Evolutionary conservation across 2,888 invertebrate genomes (phyloP), one percentile per base, ranked within the genome.

Genomic region (Noctua janthe): DNA sequence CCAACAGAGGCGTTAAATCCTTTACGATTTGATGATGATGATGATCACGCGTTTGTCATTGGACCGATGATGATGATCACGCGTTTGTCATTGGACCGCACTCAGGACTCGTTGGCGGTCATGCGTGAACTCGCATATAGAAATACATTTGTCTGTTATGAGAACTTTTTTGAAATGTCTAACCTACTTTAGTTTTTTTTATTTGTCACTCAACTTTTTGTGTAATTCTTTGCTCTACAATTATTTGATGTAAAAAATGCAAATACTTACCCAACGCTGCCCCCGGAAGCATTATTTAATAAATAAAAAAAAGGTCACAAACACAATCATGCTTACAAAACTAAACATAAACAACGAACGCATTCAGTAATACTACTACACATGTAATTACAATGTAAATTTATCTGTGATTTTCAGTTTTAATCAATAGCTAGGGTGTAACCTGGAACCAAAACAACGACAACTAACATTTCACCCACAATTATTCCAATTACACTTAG

Each of bases 1-100:
- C 96, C 94, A 97, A 97, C 95, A 92, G 95, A 97, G 96, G 97
- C 97, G 97, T 97, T 97, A 97, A 97, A 97, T 97, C 97, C 97
- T 96, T 97, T 95, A 96, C 96, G 96, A 97, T 96, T 96, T 95
- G 94, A 95, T 95, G 96, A 94, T 95, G 96, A 94, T 94, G 94
- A 95, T 95, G 94, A 94, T 95, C 94, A 93, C 94, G 94, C 94
- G 95, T 95, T 96, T 96, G 96, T 96, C 96, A 95, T 94, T 94
- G 94, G 93, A 92, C 92, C 92, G 92, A 94, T 95, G 96, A 94
- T 94, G 94, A 95, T 95, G 94, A 94, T 95, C 94, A 93, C 94
- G 94, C 94, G 95, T 95, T 96, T 96, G 96, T 96, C 96, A 95
- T 94, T 94, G 94, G 93, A 92, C 92, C 92, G 92, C 90, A 92